A percentile compares a stretch with the other conserved stretches of the same genome.
phyloP scores from a whole-genome alignment of 2,797 vertebrate genomes.

The Anabas testudineus region DNA sequence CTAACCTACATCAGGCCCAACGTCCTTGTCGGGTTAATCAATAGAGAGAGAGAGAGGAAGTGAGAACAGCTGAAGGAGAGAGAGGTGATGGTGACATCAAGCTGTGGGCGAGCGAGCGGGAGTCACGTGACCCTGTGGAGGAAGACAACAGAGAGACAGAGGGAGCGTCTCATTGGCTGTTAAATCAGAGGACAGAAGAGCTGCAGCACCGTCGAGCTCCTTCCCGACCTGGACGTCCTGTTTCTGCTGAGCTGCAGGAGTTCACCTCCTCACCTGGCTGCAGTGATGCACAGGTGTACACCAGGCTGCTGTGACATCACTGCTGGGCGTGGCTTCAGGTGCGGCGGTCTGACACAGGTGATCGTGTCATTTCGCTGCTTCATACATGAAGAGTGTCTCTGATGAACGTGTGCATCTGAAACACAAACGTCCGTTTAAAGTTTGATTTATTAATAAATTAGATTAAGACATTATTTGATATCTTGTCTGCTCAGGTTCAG shows the following conservation, averaged over 20 bases:
- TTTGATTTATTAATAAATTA: too few species aligned
- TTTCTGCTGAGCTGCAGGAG: neutral
- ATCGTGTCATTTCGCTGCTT: too few species aligned
- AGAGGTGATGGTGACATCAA: constrained; percentile 2
- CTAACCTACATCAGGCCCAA: too few species aligned
- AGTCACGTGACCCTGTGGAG: constrained; percentile 43
- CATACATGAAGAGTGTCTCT: too few species aligned
- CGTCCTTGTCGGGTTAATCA: constrained; percentile 38
- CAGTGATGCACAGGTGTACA: neutral
- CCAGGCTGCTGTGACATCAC: neutral
- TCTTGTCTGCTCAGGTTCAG: too few species aligned
- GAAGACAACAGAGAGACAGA: constrained; percentile 14
- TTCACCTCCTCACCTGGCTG: too few species aligned
- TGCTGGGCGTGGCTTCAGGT: neutral
- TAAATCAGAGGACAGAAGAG: neutral
- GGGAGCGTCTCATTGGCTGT: constrained; percentile 31
- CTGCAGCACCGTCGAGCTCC: constrained; percentile 3
- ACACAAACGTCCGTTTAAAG: too few species aligned
- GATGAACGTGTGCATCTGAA: too few species aligned
- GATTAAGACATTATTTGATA: too few species aligned
- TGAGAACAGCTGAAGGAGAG: neutral
- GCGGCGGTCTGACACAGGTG: too few species aligned
- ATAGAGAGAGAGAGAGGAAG: constrained; percentile 24
- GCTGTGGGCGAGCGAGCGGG: constrained; percentile 25
- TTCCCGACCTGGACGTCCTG: too few species aligned